Percentiles rank a stretch among this genome's conserved stretches.
These are phyloP conservation scores for Maylandia zebra DNA, from an alignment of 2,113 vertebrate species.

Conservation along the genomic window DNA sequence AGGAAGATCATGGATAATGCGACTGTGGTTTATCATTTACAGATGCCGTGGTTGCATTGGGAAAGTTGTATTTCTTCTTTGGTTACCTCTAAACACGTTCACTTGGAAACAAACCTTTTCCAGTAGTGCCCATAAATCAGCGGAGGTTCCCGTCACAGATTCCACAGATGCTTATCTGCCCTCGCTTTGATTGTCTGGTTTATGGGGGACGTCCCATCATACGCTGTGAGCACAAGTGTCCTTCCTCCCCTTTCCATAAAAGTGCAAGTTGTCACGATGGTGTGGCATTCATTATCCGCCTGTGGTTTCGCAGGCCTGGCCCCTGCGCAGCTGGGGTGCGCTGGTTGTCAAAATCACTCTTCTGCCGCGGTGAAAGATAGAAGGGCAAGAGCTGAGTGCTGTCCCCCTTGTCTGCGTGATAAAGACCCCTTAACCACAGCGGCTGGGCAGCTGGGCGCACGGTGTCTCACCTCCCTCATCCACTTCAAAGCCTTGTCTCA, in stretches of 20 bases:
- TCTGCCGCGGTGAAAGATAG: not conserved
- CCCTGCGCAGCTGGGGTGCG: slow-evolving; percentile 28
- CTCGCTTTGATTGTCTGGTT: slow-evolving; percentile 55
- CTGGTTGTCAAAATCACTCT: slow-evolving; percentile 31
- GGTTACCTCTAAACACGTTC: not conserved
- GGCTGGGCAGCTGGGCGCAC: slow-evolving; percentile 44
- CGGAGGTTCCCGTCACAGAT: slow-evolving; percentile 5
- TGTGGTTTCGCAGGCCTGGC: slow-evolving; percentile 31
- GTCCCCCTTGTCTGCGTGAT: slow-evolving; percentile 20
- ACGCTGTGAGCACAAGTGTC: slow-evolving; percentile 15
- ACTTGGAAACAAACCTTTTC: slow-evolving; percentile 24
- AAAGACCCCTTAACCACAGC: slow-evolving; percentile 23
- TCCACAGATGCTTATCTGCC: slow-evolving; percentile 32
- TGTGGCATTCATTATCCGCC: slow-evolving; percentile 53
- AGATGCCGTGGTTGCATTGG: slow-evolving; percentile 35
- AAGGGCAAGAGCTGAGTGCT: slow-evolving; percentile 11
- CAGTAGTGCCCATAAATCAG: slow-evolving; percentile 37
- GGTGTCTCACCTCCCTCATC: slow-evolving; percentile 6
- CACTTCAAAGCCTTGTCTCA: slow-evolving; percentile 40
- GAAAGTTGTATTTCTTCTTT: slow-evolving; percentile 1
- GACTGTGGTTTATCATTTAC: slow-evolving; percentile 6
- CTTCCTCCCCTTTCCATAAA: slow-evolving; percentile 52
- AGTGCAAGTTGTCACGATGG: slow-evolving; percentile 61
- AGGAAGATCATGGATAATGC: not conserved
- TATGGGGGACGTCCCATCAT: slow-evolving; percentile 43